Evolutionary conservation across 35 echinoderm and acorn worm genomes (phyloP).

Genomic region (Heliocidaris erythrogramma): DNA sequence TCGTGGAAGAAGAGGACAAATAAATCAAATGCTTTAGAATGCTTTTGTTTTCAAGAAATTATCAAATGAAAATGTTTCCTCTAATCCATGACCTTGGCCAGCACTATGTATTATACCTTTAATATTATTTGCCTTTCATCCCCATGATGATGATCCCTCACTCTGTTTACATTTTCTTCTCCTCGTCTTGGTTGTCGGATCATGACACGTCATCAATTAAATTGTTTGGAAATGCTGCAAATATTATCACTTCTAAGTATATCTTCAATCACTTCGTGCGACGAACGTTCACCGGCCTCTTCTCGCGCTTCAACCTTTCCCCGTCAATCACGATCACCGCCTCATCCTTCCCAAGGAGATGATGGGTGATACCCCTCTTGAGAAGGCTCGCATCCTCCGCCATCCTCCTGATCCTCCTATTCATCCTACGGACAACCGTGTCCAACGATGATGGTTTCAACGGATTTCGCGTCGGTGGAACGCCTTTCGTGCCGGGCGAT

Average conservation of each 20-base stretch:
- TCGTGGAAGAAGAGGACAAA: too few relatives aligned
- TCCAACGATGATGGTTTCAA: neutral
- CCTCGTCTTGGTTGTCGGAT: neutral
- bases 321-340: constrained; percentile 2
- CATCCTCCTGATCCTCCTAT: neutral
- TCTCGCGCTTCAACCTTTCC: constrained; percentile 36
- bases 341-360: neutral
- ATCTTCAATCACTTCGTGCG: neutral
- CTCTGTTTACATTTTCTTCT: neutral
- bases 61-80: too few relatives aligned
- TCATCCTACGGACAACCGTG: neutral
- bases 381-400: neutral
- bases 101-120: too few relatives aligned
- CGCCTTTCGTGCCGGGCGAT: neutral
- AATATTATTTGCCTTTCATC: neutral
- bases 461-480: neutral
- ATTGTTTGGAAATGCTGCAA: neutral
- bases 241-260: neutral
- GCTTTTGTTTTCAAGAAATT: too few relatives aligned
- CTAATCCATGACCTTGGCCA: too few relatives aligned
- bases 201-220: neutral
- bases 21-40: too few relatives aligned
- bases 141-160: neutral
- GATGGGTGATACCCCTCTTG: neutral
- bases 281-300: neutral